Conservation (phyloP, 2,888 invertebrate genomes). For the Falcaria lacertinaria region DNA sequence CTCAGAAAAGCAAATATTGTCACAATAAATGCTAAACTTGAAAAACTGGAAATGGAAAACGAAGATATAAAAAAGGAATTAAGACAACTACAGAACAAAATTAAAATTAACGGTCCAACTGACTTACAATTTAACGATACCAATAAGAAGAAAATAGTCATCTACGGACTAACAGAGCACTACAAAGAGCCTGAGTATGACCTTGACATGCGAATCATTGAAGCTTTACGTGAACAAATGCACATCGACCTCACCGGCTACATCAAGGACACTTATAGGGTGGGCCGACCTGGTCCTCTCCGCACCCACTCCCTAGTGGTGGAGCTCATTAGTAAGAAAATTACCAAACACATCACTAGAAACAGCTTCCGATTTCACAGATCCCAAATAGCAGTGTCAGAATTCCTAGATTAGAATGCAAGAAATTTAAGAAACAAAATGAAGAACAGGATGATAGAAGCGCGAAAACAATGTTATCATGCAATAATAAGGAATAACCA, state of each 20-base stretch:
- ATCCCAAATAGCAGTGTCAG: too few relatives aligned
- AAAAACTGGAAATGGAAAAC: not conserved
- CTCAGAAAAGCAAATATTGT: too few relatives aligned
- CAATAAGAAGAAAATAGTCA: constrained; percentile 5
- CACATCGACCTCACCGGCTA: constrained; percentile 4
- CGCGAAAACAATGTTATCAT: too few relatives aligned
- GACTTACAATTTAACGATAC: not conserved
- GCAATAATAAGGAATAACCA: too few relatives aligned
- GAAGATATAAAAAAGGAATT: not conserved
- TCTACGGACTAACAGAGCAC: constrained; percentile 7
- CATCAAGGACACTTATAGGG: constrained; percentile 7
- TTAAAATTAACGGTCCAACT: not conserved
- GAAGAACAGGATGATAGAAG: too few relatives aligned
- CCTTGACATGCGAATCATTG: constrained; percentile 5
- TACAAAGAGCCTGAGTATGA: constrained; percentile 4
- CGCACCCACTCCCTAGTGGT: not conserved
- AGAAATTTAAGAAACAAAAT: too few relatives aligned
- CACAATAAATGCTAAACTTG: not conserved
- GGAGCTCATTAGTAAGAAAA: not conserved
- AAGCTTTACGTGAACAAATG: constrained; percentile 5
- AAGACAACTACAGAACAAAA: not conserved
- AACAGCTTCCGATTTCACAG: too few relatives aligned
- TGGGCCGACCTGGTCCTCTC: not conserved
- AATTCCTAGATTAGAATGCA: too few relatives aligned
- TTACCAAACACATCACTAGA: not conserved